Base-by-base conservation (phyloP, 1,140 invertebrate genomes). In the Drosophila asahinai region DNA sequence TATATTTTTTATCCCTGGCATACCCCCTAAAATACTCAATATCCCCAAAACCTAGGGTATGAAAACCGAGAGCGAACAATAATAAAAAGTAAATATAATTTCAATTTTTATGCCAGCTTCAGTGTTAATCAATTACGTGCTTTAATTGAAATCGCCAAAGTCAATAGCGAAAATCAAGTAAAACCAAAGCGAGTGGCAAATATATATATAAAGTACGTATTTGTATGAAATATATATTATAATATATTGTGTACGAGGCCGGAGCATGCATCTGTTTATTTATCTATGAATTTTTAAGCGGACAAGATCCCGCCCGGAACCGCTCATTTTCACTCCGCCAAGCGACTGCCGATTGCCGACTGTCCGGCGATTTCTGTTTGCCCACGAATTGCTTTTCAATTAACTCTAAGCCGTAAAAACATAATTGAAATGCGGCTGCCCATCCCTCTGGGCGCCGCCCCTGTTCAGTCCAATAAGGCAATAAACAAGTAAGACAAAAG, bases 111-210 rank as follows among this genome's bases (percentile, higher is more conserved):
- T 78, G 49, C 49, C 36, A 52, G 75, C 75, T 67, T 77, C 82
- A 78, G 54, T 70, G 83, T 86, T 87, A 89, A 87, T 87, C 84
- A 87, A 87, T 87, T 87, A 87, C 77, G 84, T 87, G 84, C 82
- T 89, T 89, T 87, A 87, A 87, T 87, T 87, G 84, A 87, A 87
- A 87, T 81, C 75, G 73, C 72, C 80, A 87, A 87, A 87, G 84
- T 87, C 84, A 87, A 87, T 78, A 87, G 42, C 15, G 51, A 61
- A 66, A 74, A 77, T 55, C 57, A 75, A 67, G 52, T 55, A 71
- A 49, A 36, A 58, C 54, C 47, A 65, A 76, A 60, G 51, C 33
- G 52, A 55, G 9, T 11, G 33, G 45, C 68, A 78, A 45, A 77
- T 62, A 54, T 11, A 19, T 33, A 60, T 51, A 54, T 15, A 58